Conservation (phyloP, 2,797 vertebrate species). For the Ambastaia sidthimunki region DNA sequence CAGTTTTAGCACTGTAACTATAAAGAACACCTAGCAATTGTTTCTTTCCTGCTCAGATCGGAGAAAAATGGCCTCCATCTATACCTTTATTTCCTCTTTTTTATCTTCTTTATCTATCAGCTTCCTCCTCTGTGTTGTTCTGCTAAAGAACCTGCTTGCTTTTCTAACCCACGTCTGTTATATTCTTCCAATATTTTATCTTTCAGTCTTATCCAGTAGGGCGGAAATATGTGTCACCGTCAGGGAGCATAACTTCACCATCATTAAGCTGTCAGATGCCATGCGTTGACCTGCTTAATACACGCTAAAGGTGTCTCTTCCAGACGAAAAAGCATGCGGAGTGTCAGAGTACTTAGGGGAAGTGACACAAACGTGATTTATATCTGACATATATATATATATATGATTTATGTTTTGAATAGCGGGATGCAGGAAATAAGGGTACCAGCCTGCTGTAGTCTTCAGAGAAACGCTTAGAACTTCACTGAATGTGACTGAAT, state of each 20-base stretch:
- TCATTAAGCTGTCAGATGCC: slow-evolving; percentile 49
- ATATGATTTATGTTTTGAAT: slow-evolving; percentile 14
- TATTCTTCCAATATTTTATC: slow-evolving; percentile 37
- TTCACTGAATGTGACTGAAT: background rate
- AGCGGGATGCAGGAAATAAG: slow-evolving; percentile 8
- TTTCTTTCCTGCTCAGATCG: background rate
- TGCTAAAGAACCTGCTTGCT: slow-evolving; percentile 7
- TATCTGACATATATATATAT: slow-evolving; percentile 34
- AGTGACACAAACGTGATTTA: slow-evolving; percentile 30
- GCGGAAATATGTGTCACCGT: slow-evolving; percentile 42
- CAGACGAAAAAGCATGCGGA: slow-evolving; percentile 26
- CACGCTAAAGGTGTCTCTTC: slow-evolving; percentile 44
- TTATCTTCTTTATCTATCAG: background rate
- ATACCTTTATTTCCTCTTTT: background rate
- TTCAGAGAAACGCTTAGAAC: background rate
- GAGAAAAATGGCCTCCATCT: slow-evolving; percentile 5
- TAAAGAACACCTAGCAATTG: background rate
- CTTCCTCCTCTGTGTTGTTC: background rate
- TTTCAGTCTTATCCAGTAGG: slow-evolving; percentile 43
- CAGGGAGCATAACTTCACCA: slow-evolving; percentile 35
- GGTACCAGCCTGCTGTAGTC: background rate
- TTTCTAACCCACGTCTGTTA: slow-evolving; percentile 16
- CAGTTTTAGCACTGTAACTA: background rate
- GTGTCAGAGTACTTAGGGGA: slow-evolving; percentile 15
- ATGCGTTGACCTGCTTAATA: slow-evolving; percentile 39